Percentiles rank a stretch among this genome's conserved stretches.
phyloP scores from a whole-genome alignment of 2,797 vertebrate genomes.

The Neosilurus mollespiculum region DNA sequence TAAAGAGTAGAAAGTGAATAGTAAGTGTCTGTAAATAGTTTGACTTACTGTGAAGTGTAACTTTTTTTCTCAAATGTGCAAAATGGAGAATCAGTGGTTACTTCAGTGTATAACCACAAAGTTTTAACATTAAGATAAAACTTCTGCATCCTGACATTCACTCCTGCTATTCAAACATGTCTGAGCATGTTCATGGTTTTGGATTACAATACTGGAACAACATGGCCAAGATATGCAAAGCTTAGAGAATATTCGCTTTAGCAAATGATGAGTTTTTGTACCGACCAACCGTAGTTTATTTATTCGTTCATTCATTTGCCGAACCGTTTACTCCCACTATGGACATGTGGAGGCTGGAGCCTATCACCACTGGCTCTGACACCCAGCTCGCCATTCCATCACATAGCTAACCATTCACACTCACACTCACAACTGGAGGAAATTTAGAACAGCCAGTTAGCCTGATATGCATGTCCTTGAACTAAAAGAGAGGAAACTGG shows the following conservation, averaged over 20 bases:
- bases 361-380: too few relatives aligned
- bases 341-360: too few relatives aligned
- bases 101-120: not conserved
- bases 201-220: conserved; percentile 3
- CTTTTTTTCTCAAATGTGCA: not conserved
- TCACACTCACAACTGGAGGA: too few relatives aligned
- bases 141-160: not conserved
- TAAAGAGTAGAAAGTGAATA: not conserved
- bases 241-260: not conserved
- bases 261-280: not conserved
- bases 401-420: too few relatives aligned
- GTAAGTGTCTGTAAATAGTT: not conserved
- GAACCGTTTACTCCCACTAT: too few relatives aligned
- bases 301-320: too few relatives aligned
- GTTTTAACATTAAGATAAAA: not conserved
- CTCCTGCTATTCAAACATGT: not conserved
- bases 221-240: conserved; percentile 25
- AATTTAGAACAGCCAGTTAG: too few relatives aligned
- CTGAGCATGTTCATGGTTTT: conserved; percentile 41
- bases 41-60: not conserved
- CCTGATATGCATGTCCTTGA: too few relatives aligned
- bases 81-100: not conserved
- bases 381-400: too few relatives aligned
- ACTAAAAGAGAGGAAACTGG: too few relatives aligned
- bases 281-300: not conserved